Conservation (phyloP, 2,888 invertebrate species). For the Apodemia hepburni region DNA sequence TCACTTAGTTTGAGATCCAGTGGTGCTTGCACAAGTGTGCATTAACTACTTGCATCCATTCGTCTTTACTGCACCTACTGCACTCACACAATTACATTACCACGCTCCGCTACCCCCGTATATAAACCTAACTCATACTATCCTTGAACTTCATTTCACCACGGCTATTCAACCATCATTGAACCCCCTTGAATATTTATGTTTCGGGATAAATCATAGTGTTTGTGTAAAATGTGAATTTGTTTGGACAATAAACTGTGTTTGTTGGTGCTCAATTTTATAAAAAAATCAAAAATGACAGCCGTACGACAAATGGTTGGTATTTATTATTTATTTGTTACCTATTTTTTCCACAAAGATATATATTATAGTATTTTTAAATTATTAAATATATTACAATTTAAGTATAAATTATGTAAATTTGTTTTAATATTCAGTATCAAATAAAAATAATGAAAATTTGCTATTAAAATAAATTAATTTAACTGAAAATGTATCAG, state of each 20-base stretch:
- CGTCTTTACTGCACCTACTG: slow-evolving; percentile 37
- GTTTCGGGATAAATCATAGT: slow-evolving; percentile 38
- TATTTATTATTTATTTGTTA: slow-evolving; percentile 26
- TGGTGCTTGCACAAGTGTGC: slow-evolving; percentile 45
- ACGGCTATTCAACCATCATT: slow-evolving; percentile 36
- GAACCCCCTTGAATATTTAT: slow-evolving; percentile 34
- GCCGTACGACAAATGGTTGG: slow-evolving; percentile 63
- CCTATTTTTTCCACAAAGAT: background rate
- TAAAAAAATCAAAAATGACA: slow-evolving; percentile 44
- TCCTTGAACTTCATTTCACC: slow-evolving; percentile 78
- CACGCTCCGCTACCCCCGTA: slow-evolving; percentile 73
- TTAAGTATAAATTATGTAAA: background rate
- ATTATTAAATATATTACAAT: background rate
- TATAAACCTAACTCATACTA: slow-evolving; percentile 62
- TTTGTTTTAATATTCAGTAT: too few species aligned
- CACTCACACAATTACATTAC: slow-evolving; percentile 41
- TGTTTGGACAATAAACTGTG: slow-evolving; percentile 35
- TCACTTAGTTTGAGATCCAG: slow-evolving; percentile 37
- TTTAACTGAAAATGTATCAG: too few species aligned
- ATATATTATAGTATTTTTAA: too few species aligned
- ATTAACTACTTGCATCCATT: slow-evolving; percentile 32
- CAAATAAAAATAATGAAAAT: too few species aligned
- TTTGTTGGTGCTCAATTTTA: slow-evolving; percentile 51
- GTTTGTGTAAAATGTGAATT: slow-evolving; percentile 39
- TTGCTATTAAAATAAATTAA: too few species aligned